Evolutionary conservation across 2,797 vertebrate species (phyloP).

Genomic region (Pempheris klunzingeri): DNA sequence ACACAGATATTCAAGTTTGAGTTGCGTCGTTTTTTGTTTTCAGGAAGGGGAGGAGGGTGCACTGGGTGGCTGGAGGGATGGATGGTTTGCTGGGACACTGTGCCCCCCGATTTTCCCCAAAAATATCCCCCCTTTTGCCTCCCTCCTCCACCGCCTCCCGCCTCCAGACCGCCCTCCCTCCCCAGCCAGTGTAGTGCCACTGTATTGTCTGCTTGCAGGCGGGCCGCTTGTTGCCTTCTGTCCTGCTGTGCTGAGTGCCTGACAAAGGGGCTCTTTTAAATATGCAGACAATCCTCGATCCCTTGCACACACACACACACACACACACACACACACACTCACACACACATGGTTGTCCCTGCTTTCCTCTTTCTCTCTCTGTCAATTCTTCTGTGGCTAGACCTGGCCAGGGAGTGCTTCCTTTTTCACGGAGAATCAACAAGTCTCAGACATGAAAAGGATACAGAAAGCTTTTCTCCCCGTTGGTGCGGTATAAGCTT

Average conservation of each 20-base stretch:
- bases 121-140: constrained; percentile 31
- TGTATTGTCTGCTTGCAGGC: constrained; percentile 86
- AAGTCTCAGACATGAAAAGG: constrained; percentile 74
- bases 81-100: constrained; percentile 77
- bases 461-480: constrained; percentile 60
- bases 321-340: constrained; percentile 41
- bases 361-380: constrained; percentile 60
- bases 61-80: constrained; percentile 73
- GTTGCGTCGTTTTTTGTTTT: constrained; percentile 85
- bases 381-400: constrained; percentile 62
- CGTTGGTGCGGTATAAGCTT: constrained; percentile 8
- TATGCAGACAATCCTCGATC: constrained; percentile 83
- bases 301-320: constrained; percentile 46
- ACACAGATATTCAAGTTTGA: constrained; percentile 85
- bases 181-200: constrained; percentile 79
- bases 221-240: constrained; percentile 88
- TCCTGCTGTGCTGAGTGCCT: constrained; percentile 81
- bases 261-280: constrained; percentile 85
- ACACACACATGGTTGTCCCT: constrained; percentile 44
- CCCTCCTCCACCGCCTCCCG: constrained; percentile 14
- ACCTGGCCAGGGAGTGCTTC: constrained; percentile 70
- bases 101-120: constrained; percentile 57
- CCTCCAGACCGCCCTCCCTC: constrained; percentile 16
- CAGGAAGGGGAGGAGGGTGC: constrained; percentile 60
- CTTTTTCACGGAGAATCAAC: constrained; percentile 76